These are phyloP conservation scores for Eurystomus glaucurus DNA, from an alignment of 2,797 vertebrate genomes.

Conservation along the genomic window DNA sequence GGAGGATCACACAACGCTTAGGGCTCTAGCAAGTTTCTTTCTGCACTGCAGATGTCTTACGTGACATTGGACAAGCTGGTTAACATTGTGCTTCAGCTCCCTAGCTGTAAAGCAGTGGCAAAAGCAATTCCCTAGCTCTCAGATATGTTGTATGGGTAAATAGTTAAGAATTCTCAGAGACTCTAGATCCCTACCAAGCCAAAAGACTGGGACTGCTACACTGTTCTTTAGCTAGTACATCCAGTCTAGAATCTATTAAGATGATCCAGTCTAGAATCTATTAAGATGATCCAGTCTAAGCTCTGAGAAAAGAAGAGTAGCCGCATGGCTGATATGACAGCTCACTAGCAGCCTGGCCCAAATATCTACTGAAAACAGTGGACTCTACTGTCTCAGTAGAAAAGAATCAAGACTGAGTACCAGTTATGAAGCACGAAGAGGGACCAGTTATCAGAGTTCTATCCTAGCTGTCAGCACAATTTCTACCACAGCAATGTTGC, in stretches of 20 bases:
- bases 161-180: conserved; percentile 20
- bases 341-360: background rate
- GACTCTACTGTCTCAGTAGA: background rate
- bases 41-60: background rate
- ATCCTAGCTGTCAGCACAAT: background rate
- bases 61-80: background rate
- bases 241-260: background rate
- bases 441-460: background rate
- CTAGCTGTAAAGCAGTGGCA: background rate
- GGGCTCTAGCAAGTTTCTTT: background rate
- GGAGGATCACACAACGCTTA: background rate
- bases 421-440: background rate
- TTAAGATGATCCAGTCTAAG: background rate
- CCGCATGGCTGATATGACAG: background rate
- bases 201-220: background rate
- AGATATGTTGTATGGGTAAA: conserved; percentile 25
- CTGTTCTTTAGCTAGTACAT: background rate
- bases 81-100: background rate
- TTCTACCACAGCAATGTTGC: background rate
- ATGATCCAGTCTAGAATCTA: background rate
- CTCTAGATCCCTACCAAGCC: background rate
- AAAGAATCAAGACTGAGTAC: background rate
- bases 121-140: conserved; percentile 33
- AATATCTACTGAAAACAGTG: background rate
- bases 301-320: background rate